Evolutionary conservation across 92 coral and sea anemone species (phyloP), one percentile per base, ranked within the genome.

Genomic region (Virgularia gustaviana): DNA sequence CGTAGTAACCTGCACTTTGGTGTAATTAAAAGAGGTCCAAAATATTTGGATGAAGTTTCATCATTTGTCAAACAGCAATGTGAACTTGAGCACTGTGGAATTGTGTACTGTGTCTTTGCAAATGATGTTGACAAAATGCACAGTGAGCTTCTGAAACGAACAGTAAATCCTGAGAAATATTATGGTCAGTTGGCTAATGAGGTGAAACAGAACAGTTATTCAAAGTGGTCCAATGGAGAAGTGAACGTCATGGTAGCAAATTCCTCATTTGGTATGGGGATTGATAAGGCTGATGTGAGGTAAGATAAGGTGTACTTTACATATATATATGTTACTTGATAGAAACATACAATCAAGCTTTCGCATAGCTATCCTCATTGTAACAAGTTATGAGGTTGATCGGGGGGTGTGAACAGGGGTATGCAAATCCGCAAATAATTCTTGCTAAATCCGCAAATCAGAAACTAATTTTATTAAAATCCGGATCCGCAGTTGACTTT

Each of bases 1-100:
- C 36, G 85, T 13, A 68, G 64, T 19, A 80, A 80, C 56, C 55
- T 80, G 36, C n/a, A 45, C 25, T 27, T 80, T 28, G 75, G 54
- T 24, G 80, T 80, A 7, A 36, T 51, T 19, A 80, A 73, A 49
- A 64, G 63, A 23, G 25, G 30, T 9, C 27, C 34, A 13, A 62
- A 61, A 23, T 56, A 28, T 27, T 27, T 23, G 9, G 63, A 23
- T 41, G 73, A 62, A 15, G 16, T 75, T 59, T 49, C 23, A 28
- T 25, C 57, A 6, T 79, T 79, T 49, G 58, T 71, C 20, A 54
- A 28, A 36, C 51, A 60, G 19, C 52, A 45, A 0, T 6, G 35
- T 22, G 72, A 6, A 1, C 41, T 36, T n/a, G n/a, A n/a, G n/a
- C n/a, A n/a, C n/a, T 1, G 63, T 56, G 63, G 36, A 12, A 56